Evolutionary conservation across 2,888 invertebrate species (phyloP).

Genomic region (Asteroscopus sphinx): DNA sequence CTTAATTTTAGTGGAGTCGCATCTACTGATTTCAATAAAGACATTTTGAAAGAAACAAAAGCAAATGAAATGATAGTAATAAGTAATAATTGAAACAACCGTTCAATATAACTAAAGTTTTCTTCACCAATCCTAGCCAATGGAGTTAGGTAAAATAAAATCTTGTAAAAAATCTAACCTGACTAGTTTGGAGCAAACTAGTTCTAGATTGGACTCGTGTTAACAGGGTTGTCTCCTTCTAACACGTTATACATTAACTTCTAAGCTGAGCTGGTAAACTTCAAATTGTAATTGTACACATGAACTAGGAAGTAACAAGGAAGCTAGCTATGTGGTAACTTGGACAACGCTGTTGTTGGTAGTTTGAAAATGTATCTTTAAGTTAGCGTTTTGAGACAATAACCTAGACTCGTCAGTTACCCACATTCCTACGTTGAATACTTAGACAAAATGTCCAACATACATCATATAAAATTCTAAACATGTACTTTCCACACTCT

Average conservation of each 20-base stretch:
- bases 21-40: too few species aligned
- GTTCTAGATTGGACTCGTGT: not conserved
- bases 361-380: constrained; percentile 3
- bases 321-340: constrained; percentile 22
- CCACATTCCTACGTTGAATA: not conserved
- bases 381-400: constrained; percentile 14
- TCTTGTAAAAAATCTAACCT: too few species aligned
- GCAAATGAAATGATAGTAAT: too few species aligned
- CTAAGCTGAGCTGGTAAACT: constrained; percentile 26
- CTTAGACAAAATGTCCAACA: not conserved
- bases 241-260: constrained; percentile 32
- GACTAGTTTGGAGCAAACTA: too few species aligned
- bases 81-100: too few species aligned
- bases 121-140: too few species aligned
- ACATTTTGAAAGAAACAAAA: too few species aligned
- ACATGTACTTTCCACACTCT: too few species aligned
- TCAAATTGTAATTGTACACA: constrained; percentile 32
- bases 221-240: constrained; percentile 22
- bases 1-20: too few species aligned
- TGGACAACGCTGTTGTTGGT: constrained; percentile 3
- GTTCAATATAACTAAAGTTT: too few species aligned
- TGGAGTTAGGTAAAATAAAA: too few species aligned
- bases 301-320: constrained; percentile 15
- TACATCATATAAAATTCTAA: too few species aligned
- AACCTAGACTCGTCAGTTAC: constrained; percentile 9